Evolutionary conservation across 2,888 invertebrate species (phyloP).

Genomic region (Tiliacea citrago): DNA sequence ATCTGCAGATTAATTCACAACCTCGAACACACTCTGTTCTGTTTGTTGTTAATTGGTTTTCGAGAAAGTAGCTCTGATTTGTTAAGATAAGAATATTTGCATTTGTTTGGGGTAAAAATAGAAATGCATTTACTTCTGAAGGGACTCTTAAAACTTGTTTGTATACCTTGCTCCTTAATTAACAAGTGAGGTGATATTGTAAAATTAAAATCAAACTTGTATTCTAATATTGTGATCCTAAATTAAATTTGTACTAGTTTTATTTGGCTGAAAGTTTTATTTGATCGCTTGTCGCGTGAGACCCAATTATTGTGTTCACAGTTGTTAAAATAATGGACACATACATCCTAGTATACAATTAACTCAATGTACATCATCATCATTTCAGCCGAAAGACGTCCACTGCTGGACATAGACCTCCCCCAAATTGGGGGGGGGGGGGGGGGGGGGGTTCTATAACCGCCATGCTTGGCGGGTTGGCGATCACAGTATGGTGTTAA

Average conservation of each 20-base stretch:
- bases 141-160: slow-evolving; percentile 47
- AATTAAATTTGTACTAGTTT: slow-evolving; percentile 88
- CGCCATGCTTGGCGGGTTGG: too few relatives aligned
- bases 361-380: neutral
- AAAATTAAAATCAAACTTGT: slow-evolving; percentile 73
- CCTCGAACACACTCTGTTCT: slow-evolving; percentile 54
- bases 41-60: slow-evolving; percentile 52
- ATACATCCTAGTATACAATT: neutral
- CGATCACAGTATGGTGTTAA: too few relatives aligned
- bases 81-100: slow-evolving; percentile 58
- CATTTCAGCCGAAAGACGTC: too few relatives aligned
- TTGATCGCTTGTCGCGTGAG: slow-evolving; percentile 44
- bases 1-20: slow-evolving; percentile 55
- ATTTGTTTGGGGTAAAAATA: slow-evolving; percentile 54
- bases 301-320: neutral
- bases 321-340: neutral
- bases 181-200: slow-evolving; percentile 73
- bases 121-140: slow-evolving; percentile 61
- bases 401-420: too few relatives aligned
- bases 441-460: too few relatives aligned
- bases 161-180: slow-evolving; percentile 59
- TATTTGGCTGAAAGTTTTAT: slow-evolving; percentile 76
- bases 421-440: too few relatives aligned
- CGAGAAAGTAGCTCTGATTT: slow-evolving; percentile 43
- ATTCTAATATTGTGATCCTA: slow-evolving; percentile 85